Percentiles rank a stretch among this genome's conserved stretches.
Conservation (phyloP, 1,140 invertebrate genomes). For the Atta colombica region DNA sequence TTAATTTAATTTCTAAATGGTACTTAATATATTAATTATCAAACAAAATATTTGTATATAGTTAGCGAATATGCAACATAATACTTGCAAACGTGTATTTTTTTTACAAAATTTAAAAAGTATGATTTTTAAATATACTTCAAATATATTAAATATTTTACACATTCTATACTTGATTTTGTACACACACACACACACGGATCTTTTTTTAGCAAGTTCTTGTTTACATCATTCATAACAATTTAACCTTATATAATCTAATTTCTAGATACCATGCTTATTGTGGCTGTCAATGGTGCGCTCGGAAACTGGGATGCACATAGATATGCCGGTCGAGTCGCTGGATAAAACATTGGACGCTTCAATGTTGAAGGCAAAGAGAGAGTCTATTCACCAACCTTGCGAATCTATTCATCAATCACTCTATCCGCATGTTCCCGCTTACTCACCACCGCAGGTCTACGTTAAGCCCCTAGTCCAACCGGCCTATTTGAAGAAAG, state of each 20-base stretch:
- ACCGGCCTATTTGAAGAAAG: conserved; percentile 67
- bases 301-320: conserved; percentile 74
- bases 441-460: conserved; percentile 67
- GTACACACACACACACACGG: too few species aligned
- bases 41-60: neutral
- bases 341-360: conserved; percentile 65
- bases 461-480: conserved; percentile 72
- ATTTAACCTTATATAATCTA: neutral
- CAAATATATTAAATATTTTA: neutral
- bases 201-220: neutral
- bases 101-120: neutral
- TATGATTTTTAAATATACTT: neutral
- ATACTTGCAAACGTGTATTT: neutral
- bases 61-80: neutral
- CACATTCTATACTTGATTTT: neutral
- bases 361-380: conserved; percentile 76
- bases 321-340: conserved; percentile 63
- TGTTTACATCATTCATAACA: neutral
- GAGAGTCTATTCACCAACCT: conserved; percentile 75
- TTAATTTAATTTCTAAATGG: neutral
- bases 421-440: conserved; percentile 68
- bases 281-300: conserved; percentile 80
- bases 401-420: conserved; percentile 74
- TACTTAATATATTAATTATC: conserved; percentile 7
- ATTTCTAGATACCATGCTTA: conserved; percentile 75